Evolutionary conservation across 2,888 invertebrate genomes (phyloP).

Genomic region (Drosophila koepferae): DNA sequence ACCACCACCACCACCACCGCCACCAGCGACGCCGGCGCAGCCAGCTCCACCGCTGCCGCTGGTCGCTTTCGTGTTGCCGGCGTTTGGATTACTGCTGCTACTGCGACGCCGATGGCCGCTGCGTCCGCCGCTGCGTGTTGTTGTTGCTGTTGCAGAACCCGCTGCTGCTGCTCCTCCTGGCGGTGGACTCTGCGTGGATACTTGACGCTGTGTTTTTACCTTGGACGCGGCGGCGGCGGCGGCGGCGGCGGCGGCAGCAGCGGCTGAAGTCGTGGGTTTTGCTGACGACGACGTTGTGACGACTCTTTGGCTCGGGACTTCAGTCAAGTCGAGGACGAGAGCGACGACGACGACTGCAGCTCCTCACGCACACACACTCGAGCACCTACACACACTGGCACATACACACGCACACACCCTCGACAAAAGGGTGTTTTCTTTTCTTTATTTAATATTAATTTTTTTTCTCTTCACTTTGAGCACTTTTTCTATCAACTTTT

Average conservation of each 20-base stretch:
- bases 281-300: slow-evolving; percentile 77
- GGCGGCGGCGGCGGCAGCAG: slow-evolving; percentile 76
- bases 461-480: slow-evolving; percentile 30
- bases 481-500: slow-evolving; percentile 47
- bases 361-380: slow-evolving; percentile 33
- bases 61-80: slow-evolving; percentile 78
- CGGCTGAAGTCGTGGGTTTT: slow-evolving; percentile 77
- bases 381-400: slow-evolving; percentile 29
- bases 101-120: slow-evolving; percentile 78
- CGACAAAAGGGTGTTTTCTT: slow-evolving; percentile 17
- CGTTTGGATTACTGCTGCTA: slow-evolving; percentile 80
- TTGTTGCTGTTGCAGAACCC: slow-evolving; percentile 16
- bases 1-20: slow-evolving; percentile 60
- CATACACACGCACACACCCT: slow-evolving; percentile 32
- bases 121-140: slow-evolving; percentile 67
- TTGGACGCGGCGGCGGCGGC: slow-evolving; percentile 28
- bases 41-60: slow-evolving; percentile 82
- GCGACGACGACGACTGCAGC: background rate
- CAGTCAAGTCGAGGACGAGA: slow-evolving; percentile 9
- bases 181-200: slow-evolving; percentile 66
- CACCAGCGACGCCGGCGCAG: slow-evolving; percentile 77
- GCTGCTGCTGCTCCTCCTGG: slow-evolving; percentile 33
- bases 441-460: slow-evolving; percentile 17
- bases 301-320: slow-evolving; percentile 47
- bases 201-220: slow-evolving; percentile 46